Percentiles rank a stretch among this genome's conserved stretches.
phyloP scores from a whole-genome alignment of 1,140 invertebrate species.

The Drosophila pruinosa region DNA sequence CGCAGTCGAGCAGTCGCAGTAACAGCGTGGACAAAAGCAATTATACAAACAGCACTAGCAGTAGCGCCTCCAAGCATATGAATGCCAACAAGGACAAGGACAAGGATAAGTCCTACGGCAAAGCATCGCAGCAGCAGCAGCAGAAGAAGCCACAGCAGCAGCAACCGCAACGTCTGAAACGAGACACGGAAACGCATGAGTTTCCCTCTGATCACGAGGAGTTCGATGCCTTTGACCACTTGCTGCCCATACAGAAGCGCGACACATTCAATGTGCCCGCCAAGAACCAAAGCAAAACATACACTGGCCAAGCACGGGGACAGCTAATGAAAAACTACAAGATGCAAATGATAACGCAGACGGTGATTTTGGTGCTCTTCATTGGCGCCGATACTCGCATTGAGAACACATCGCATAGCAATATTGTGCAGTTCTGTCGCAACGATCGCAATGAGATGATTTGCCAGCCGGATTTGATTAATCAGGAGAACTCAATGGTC shows the following conservation, averaged over 20 bases:
- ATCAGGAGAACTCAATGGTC: constrained; percentile 87
- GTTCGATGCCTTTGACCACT: constrained; percentile 65
- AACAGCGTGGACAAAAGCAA: constrained; percentile 30
- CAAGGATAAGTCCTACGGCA: constrained; percentile 31
- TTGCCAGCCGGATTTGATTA: constrained; percentile 89
- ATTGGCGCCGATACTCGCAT: constrained; percentile 88
- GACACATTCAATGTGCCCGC: constrained; percentile 43
- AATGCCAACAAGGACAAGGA: constrained; percentile 68
- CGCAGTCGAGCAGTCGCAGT: neutral
- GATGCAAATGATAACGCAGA: constrained; percentile 85
- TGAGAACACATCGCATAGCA: constrained; percentile 89
- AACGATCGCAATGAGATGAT: constrained; percentile 83
- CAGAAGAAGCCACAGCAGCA: constrained; percentile 36
- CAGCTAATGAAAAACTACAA: constrained; percentile 61
- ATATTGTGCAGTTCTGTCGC: constrained; percentile 88
- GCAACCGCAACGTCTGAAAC: constrained; percentile 41
- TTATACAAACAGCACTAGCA: constrained; percentile 30
- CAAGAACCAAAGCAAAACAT: constrained; percentile 56
- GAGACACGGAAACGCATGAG: constrained; percentile 23
- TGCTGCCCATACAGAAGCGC: constrained; percentile 57
- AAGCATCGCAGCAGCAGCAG: constrained; percentile 29
- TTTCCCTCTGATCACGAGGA: constrained; percentile 40
- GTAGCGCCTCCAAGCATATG: constrained; percentile 44
- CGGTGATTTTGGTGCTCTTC: constrained; percentile 89
- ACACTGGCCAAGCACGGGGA: constrained; percentile 2